Evolutionary conservation across 2,888 invertebrate species (phyloP).

Genomic region (Incurvaria masculella): DNA sequence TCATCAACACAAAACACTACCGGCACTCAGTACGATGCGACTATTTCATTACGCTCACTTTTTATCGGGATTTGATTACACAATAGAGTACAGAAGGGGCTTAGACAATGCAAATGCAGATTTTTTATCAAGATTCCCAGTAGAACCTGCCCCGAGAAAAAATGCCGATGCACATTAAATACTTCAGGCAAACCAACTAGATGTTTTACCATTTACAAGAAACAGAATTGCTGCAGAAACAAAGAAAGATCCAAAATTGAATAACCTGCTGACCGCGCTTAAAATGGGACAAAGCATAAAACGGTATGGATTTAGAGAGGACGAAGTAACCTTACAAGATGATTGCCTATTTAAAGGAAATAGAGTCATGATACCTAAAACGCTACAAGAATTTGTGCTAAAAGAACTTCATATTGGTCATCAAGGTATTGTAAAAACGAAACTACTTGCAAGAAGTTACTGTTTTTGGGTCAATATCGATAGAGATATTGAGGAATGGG

Average conservation of each 20-base stretch:
- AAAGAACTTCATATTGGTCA: constrained; percentile 14
- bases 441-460: constrained; percentile 13
- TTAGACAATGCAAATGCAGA: constrained; percentile 9
- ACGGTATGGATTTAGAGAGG: constrained; percentile 6
- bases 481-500: constrained; percentile 13
- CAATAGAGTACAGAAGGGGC: constrained; percentile 13
- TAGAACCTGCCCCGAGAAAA: neutral
- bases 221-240: constrained; percentile 6
- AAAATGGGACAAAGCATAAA: neutral
- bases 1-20: constrained; percentile 19
- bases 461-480: constrained; percentile 16
- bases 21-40: constrained; percentile 15
- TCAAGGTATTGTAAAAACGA: constrained; percentile 20
- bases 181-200: constrained; percentile 14
- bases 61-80: constrained; percentile 18
- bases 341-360: constrained; percentile 13
- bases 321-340: constrained; percentile 14
- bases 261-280: constrained; percentile 7
- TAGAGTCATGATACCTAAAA: constrained; percentile 7
- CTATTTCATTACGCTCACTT: constrained; percentile 19
- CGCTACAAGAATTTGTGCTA: neutral
- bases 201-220: constrained; percentile 2
- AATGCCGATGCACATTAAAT: constrained; percentile 3
- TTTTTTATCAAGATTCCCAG: constrained; percentile 10
- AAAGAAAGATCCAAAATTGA: constrained; percentile 8